Conservation (phyloP, 2,888 invertebrate species). For the Oxytorus armatus region DNA sequence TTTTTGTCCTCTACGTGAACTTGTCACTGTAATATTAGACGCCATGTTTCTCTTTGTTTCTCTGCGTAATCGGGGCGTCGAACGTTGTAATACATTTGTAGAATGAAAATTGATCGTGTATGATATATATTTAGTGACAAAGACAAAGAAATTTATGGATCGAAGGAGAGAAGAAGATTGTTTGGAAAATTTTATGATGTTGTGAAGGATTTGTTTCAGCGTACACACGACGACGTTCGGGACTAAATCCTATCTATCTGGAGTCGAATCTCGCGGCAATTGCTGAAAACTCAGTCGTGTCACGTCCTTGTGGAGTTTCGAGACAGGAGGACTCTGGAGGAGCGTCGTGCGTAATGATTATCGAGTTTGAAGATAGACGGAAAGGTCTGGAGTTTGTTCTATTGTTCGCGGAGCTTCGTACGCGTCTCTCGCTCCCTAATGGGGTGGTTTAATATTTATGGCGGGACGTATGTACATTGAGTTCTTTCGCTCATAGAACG, state of each 20-base stretch:
- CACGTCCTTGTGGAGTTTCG: too few relatives aligned
- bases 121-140: neutral
- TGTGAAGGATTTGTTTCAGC: too few relatives aligned
- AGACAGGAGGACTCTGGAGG: neutral
- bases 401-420: constrained; percentile 3
- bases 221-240: too few relatives aligned
- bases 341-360: constrained; percentile 25
- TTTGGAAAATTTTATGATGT: too few relatives aligned
- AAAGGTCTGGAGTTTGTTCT: constrained; percentile 20
- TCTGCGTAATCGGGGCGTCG: neutral
- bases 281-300: too few relatives aligned
- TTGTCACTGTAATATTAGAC: neutral
- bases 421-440: neutral
- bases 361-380: constrained; percentile 16
- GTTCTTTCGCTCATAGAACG: too few relatives aligned
- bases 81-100: too few relatives aligned
- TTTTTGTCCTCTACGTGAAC: constrained; percentile 20
- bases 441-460: constrained; percentile 43
- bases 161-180: too few relatives aligned
- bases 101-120: neutral
- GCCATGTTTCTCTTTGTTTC: neutral
- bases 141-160: neutral
- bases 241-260: too few relatives aligned
- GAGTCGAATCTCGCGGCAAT: too few relatives aligned
- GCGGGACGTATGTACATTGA: too few relatives aligned